phyloP scores from a whole-genome alignment of 2,888 invertebrate genomes.

The Hirtodrosophila alboralis region DNA sequence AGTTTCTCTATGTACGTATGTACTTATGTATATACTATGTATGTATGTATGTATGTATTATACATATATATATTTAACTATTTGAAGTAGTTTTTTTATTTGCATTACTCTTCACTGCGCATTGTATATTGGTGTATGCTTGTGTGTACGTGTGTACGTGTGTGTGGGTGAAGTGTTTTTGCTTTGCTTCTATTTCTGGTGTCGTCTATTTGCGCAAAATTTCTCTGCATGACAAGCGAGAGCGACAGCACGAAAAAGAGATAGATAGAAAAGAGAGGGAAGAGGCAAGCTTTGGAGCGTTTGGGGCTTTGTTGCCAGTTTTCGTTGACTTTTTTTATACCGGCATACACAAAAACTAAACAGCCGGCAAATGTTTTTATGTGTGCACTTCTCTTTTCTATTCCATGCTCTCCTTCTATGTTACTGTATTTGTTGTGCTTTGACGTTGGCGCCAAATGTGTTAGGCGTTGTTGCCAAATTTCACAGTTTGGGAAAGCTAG shows the following conservation, averaged over 20 bases:
- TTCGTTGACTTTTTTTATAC: conserved; percentile 60
- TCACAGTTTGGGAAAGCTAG: conserved; percentile 46
- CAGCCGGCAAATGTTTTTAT: conserved; percentile 71
- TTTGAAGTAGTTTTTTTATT: conserved; percentile 56
- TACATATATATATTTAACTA: conserved; percentile 36
- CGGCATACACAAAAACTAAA: conserved; percentile 70
- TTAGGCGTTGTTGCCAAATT: conserved; percentile 62
- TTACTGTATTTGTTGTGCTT: conserved; percentile 52
- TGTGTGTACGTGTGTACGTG: conserved; percentile 24
- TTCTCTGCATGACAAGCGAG: conserved; percentile 46
- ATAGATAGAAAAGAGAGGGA: conserved; percentile 5
- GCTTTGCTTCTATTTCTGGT: conserved; percentile 59
- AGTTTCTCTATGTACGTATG: conserved; percentile 34
- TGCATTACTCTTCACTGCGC: conserved; percentile 49
- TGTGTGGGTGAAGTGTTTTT: conserved; percentile 59
- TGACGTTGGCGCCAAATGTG: conserved; percentile 67
- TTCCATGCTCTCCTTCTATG: conserved; percentile 29
- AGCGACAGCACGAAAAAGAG: conserved; percentile 30
- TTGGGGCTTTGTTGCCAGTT: conserved; percentile 53
- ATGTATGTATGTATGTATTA: conserved; percentile 10
- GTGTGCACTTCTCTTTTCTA: conserved; percentile 30
- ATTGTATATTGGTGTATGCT: conserved; percentile 24
- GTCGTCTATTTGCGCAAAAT: conserved; percentile 59
- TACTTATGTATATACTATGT: conserved; percentile 1
- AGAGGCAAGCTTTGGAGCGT: conserved; percentile 26